Evolutionary conservation across 2,113 vertebrate genomes (phyloP).

Genomic region (Myotis davidii): DNA sequence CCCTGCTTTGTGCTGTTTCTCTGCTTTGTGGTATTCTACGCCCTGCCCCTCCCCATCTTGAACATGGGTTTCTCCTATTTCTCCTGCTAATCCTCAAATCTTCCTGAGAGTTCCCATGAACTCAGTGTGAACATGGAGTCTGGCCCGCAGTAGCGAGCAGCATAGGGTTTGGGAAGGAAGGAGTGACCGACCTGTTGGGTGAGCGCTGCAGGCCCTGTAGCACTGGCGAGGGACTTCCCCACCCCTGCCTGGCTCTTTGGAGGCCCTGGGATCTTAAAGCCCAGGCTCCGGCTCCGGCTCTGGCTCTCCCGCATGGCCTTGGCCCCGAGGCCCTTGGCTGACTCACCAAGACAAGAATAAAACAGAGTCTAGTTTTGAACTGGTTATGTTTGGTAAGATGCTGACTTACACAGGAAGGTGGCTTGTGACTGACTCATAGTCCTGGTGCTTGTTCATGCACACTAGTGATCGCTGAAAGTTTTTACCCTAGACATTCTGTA

Average conservation of each 20-base stretch:
- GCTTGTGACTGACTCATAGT: constrained; percentile 73
- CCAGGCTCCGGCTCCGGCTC: not conserved
- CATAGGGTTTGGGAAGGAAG: not conserved
- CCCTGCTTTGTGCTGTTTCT: not conserved
- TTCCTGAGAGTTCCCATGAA: not conserved
- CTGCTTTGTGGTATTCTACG: not conserved
- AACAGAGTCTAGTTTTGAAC: constrained; percentile 69
- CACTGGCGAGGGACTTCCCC: not conserved
- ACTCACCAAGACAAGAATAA: constrained; percentile 80
- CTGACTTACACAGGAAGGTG: constrained; percentile 63
- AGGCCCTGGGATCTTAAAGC: not conserved
- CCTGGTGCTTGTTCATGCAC: constrained; percentile 60
- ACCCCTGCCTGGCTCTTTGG: not conserved
- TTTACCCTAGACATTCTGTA: not conserved
- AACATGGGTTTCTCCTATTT: not conserved
- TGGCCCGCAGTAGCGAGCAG: not conserved
- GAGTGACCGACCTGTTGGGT: not conserved
- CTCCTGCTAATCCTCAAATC: not conserved
- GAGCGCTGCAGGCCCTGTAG: not conserved
- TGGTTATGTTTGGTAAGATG: constrained; percentile 69
- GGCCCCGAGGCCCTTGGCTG: constrained; percentile 72
- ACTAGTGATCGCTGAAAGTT: constrained; percentile 27
- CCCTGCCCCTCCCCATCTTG: not conserved
- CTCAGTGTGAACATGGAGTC: not conserved
- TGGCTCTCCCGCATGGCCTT: not conserved